Conservation (phyloP, 2,797 vertebrate species). For the Halcyon smyrnensis region DNA sequence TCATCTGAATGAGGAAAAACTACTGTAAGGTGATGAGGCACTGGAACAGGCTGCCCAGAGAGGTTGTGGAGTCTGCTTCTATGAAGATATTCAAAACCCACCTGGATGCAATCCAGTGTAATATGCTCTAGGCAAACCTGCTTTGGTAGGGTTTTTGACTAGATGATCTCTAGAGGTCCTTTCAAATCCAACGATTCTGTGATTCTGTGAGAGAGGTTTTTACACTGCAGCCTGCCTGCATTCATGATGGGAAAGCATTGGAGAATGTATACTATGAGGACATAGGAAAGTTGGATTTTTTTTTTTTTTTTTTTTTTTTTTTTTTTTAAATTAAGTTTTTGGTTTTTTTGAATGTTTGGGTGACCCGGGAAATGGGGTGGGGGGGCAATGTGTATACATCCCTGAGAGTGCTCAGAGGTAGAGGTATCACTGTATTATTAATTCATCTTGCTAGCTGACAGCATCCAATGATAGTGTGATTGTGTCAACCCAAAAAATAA, state of each 20-base stretch:
- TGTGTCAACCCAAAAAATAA: not conserved
- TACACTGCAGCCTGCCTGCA: not conserved
- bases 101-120: too few species aligned
- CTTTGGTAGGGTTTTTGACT: too few species aligned
- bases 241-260: not conserved
- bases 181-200: too few species aligned
- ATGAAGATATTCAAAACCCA: too few species aligned
- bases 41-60: too few species aligned
- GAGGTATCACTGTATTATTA: not conserved
- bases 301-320: too few species aligned
- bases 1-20: too few species aligned
- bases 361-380: not conserved
- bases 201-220: too few species aligned
- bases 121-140: not conserved
- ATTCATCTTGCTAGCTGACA: not conserved
- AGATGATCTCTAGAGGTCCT: not conserved
- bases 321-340: not conserved
- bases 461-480: too few species aligned
- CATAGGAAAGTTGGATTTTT: not conserved
- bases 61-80: too few species aligned
- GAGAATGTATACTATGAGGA: not conserved
- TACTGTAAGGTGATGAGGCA: too few species aligned
- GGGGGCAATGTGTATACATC: not conserved
- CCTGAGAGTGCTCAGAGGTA: rapidly evolving
- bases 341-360: not conserved